These are phyloP conservation scores for Bovichtus diacanthus DNA, from an alignment of 2,797 vertebrate species.

Conservation along the genomic window DNA sequence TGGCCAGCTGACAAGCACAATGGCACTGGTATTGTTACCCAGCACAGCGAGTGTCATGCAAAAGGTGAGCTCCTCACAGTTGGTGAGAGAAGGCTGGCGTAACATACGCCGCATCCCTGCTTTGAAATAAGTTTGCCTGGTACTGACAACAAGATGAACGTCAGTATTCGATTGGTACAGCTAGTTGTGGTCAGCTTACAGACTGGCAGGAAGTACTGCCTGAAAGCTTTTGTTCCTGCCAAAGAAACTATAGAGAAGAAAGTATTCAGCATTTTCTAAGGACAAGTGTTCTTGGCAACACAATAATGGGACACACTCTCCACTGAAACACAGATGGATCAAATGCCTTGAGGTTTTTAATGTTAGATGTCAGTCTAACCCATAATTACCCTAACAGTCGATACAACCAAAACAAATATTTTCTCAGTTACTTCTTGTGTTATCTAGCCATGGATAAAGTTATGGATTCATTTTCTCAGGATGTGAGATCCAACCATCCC, in stretches of 20 bases:
- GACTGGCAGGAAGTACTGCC: neutral
- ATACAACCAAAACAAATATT: neutral
- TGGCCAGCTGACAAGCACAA: conserved; percentile 90
- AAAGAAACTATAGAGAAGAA: neutral
- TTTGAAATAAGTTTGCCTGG: neutral
- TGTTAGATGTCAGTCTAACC: neutral
- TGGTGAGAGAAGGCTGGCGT: no score
- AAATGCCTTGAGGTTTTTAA: no score
- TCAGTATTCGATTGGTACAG: neutral
- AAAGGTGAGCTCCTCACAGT: conserved; percentile 74
- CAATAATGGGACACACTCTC: neutral
- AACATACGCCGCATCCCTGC: neutral
- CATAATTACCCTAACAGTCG: neutral
- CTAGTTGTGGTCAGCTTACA: neutral
- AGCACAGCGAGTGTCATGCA: conserved; percentile 84
- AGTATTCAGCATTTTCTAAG: neutral
- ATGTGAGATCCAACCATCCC: neutral
- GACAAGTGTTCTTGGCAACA: neutral
- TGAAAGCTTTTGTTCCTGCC: neutral
- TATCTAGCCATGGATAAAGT: no score
- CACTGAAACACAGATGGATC: neutral
- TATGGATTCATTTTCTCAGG: no score
- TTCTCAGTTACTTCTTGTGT: neutral
- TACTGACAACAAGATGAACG: no score
- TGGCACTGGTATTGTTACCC: conserved; percentile 87